These are phyloP conservation scores for Hippoglossus stenolepis DNA, from an alignment of 2,113 vertebrate genomes.

Conservation along the genomic window DNA sequence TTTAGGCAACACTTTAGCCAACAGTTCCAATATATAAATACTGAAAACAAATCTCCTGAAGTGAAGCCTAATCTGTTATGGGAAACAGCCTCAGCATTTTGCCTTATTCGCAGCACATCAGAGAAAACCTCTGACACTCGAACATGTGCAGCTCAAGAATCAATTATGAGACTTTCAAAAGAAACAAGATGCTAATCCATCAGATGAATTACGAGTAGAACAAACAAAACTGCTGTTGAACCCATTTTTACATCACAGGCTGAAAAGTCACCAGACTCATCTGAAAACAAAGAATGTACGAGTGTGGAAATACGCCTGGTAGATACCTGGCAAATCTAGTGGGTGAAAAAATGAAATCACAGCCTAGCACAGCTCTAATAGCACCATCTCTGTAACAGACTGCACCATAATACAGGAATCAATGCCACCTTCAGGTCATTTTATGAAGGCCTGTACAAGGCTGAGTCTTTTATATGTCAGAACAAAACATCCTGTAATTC, in stretches of 20 bases:
- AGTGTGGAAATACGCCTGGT: neutral
- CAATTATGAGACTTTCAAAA: neutral
- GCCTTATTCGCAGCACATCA: neutral
- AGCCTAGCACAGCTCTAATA: neutral
- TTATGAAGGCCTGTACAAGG: neutral
- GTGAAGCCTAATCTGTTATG: neutral
- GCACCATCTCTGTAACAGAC: neutral
- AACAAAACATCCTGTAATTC: neutral
- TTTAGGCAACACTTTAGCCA: neutral
- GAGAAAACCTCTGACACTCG: neutral
- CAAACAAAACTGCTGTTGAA: neutral
- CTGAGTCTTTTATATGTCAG: neutral
- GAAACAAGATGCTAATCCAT: neutral
- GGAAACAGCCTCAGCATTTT: neutral
- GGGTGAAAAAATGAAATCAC: neutral
- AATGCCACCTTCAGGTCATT: neutral
- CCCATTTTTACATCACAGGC: neutral
- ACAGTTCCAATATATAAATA: too few relatives aligned
- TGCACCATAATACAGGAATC: neutral
- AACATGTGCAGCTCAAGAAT: neutral
- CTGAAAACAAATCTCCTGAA: neutral
- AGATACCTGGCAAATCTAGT: neutral
- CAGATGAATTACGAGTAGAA: neutral
- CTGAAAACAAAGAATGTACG: neutral
- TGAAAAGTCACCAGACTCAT: neutral